Evolutionary conservation across 2,888 invertebrate genomes (phyloP).

Genomic region (Athalia cordata): DNA sequence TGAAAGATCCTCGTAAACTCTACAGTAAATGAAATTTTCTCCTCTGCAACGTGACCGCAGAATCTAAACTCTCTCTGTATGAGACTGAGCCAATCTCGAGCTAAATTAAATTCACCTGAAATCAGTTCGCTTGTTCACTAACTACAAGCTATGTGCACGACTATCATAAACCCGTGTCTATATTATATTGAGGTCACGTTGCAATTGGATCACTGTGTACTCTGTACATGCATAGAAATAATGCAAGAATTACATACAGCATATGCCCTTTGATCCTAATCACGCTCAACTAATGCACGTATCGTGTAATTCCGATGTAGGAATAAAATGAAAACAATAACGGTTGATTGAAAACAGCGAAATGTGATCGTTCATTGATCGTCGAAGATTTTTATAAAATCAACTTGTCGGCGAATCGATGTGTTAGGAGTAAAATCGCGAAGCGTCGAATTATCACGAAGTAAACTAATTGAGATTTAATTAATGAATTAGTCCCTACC

Average conservation of each 20-base stretch:
- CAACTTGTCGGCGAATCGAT: not conserved
- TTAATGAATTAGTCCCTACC: not conserved
- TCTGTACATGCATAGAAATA: not conserved
- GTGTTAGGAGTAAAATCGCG: not conserved
- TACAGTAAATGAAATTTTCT: not conserved
- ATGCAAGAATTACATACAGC: not conserved
- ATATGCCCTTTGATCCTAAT: too few relatives aligned
- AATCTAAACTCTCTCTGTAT: not conserved
- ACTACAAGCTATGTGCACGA: not conserved
- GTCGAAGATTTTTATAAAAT: too few relatives aligned
- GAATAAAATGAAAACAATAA: not conserved
- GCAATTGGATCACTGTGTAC: not conserved
- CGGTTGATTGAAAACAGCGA: not conserved
- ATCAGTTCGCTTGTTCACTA: not conserved
- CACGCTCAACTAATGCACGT: not conserved
- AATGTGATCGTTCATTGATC: not conserved
- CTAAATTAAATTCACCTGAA: constrained; percentile 4
- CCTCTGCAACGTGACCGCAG: not conserved
- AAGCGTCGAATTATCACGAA: too few relatives aligned
- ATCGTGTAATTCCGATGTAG: not conserved
- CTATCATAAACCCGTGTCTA: not conserved
- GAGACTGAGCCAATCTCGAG: not conserved
- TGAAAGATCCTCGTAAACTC: not conserved
- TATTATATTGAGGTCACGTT: not conserved
- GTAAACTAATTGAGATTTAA: constrained; percentile 20